phyloP scores from a whole-genome alignment of 2,888 invertebrate genomes.

The Acanthosepion lycidas region DNA sequence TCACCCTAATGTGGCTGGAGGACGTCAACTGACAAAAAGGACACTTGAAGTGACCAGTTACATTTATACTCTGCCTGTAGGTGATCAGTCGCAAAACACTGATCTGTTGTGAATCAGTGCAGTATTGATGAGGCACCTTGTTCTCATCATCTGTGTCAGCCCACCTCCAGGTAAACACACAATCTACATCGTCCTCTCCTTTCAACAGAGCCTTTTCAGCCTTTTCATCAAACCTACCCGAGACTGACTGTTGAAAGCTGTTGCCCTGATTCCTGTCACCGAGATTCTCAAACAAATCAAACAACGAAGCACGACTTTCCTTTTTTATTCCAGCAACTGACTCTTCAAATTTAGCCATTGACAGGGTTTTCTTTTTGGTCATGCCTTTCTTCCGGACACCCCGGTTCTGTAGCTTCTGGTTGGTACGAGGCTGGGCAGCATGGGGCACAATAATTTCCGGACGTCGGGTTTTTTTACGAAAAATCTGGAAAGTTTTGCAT shows the following conservation, averaged over 20 bases:
- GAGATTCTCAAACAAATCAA: neutral
- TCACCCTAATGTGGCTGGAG: neutral
- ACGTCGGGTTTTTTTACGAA: slow-evolving; percentile 44
- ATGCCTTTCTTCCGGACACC: neutral
- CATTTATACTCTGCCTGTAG: neutral
- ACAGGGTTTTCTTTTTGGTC: neutral
- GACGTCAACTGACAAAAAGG: slow-evolving; percentile 36
- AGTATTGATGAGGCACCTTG: neutral
- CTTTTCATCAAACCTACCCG: neutral
- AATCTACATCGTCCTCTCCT: neutral
- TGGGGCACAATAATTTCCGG: slow-evolving; percentile 33
- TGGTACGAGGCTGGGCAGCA: neutral
- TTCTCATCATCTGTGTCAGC: neutral
- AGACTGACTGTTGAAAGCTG: no score
- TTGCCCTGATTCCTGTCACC: neutral
- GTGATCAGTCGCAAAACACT: neutral
- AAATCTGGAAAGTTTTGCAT: slow-evolving; percentile 35
- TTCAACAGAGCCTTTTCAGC: neutral
- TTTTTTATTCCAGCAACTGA: neutral
- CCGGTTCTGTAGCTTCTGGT: neutral
- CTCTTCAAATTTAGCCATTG: neutral
- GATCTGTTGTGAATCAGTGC: neutral
- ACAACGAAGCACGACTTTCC: neutral
- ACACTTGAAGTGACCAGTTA: slow-evolving; percentile 36
- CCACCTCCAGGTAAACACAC: slow-evolving; percentile 36